Percentiles rank a stretch among this genome's conserved stretches.
These are phyloP conservation scores for Esox masquinongy DNA, from an alignment of 2,797 vertebrate species.

Conservation along the genomic window DNA sequence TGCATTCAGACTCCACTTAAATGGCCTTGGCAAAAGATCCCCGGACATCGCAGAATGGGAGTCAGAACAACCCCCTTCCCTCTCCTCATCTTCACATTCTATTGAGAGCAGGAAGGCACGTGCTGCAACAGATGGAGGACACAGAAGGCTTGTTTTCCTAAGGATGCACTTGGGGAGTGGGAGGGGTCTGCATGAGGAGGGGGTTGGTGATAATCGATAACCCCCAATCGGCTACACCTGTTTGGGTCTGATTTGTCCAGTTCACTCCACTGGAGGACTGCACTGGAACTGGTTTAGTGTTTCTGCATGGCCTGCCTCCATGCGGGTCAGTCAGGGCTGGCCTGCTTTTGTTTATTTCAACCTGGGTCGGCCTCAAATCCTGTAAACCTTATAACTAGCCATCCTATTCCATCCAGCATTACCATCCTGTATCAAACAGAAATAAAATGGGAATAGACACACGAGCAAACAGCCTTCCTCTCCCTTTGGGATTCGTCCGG, in stretches of 20 bases:
- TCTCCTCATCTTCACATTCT: conserved; percentile 13
- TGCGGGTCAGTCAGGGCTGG: not conserved
- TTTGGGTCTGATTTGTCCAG: conserved; percentile 41
- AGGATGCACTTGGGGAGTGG: conserved; percentile 27
- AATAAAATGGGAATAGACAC: conserved; percentile 46
- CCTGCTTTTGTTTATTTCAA: not conserved
- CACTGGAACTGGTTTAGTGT: conserved; percentile 48
- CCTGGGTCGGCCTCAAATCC: not conserved
- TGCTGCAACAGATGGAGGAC: conserved; percentile 69
- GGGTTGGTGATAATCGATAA: conserved; percentile 37
- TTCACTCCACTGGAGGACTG: conserved; percentile 41
- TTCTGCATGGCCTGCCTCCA: not conserved
- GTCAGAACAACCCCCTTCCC: conserved; percentile 38
- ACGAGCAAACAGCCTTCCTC: conserved; percentile 16
- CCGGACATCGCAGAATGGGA: conserved; percentile 63
- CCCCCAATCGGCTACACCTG: conserved; percentile 58
- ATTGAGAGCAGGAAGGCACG: conserved; percentile 32
- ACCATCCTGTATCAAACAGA: conserved; percentile 9
- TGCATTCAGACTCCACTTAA: conserved; percentile 59
- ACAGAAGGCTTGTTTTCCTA: conserved; percentile 58
- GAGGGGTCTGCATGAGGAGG: conserved; percentile 30
- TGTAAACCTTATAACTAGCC: not conserved
- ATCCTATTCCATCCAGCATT: conserved; percentile 5
- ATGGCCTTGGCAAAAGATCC: conserved; percentile 62
- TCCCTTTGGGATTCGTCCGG: conserved; percentile 12